Percentiles rank a stretch among this genome's conserved stretches.
phyloP scores from a whole-genome alignment of 1,140 invertebrate genomes.

The Aphidius ervi region DNA sequence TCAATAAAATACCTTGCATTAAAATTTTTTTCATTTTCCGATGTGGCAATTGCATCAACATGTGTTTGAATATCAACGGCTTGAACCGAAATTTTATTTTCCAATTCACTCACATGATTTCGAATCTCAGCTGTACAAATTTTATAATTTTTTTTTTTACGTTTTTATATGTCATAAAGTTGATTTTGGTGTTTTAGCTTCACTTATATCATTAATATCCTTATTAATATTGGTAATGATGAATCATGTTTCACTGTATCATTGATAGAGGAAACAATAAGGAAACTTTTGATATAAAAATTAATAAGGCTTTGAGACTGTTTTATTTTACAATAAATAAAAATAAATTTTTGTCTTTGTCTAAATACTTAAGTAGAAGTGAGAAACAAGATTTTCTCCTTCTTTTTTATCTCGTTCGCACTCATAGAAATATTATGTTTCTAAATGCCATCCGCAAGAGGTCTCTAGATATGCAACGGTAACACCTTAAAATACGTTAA shows the following conservation, averaged over 20 bases:
- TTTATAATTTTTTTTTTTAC: conserved; percentile 28
- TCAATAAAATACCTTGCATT: conserved; percentile 55
- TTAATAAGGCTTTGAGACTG: too few relatives aligned
- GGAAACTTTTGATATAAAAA: too few relatives aligned
- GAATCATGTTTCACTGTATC: conserved; percentile 29
- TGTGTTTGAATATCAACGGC: conserved; percentile 50
- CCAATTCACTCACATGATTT: conserved; percentile 40
- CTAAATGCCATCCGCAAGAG: too few relatives aligned
- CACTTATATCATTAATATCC: conserved; percentile 40
- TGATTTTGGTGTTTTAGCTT: conserved; percentile 47
- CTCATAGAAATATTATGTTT: too few relatives aligned
- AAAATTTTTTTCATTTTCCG: conserved; percentile 66
- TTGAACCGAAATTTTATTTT: conserved; percentile 45
- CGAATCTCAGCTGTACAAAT: conserved; percentile 49
- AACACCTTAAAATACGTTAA: too few relatives aligned
- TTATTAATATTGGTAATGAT: conserved; percentile 25
- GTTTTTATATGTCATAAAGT: conserved; percentile 38
- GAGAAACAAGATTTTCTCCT: too few relatives aligned
- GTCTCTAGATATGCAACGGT: too few relatives aligned
- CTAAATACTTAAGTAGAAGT: too few relatives aligned
- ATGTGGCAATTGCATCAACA: conserved; percentile 58
- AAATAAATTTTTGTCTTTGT: too few relatives aligned
- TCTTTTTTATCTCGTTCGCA: too few relatives aligned
- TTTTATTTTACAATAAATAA: too few relatives aligned
- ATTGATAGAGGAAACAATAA: too few relatives aligned